Base-by-base conservation (phyloP, 2,797 vertebrate genomes). In the Carduelis carduelis region DNA sequence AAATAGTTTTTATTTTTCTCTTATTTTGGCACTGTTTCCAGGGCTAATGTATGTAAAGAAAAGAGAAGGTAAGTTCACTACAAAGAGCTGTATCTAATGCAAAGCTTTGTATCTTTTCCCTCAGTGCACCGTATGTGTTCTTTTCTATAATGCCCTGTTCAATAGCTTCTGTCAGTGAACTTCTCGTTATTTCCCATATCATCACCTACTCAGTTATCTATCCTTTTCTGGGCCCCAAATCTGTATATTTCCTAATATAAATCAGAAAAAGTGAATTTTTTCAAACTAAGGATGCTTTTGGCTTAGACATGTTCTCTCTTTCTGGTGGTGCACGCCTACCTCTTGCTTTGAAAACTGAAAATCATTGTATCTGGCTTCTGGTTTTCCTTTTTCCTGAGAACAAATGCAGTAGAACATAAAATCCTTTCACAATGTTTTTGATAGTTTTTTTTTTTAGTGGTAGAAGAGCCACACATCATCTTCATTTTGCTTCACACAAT, bases 101-200 rank as follows among this genome's bases (percentile, higher is more conserved):
- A 4, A 16, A 70, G 23, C 41, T 83, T 77, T 77, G 3, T 19
- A 12, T 69, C 16, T 71, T 79, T 70, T 82, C 50, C 26, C 16
- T 86, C 22, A 13, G 19, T 0, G 1, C 17, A 24, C 41, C 2
- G 1, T 68, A 2, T 2, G 2, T 63, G 27, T 84, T 11, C 11
- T 44, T 59, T 89, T 69, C 44, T 77, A 0, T 44, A 79, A 26
- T 37, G 32, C 30, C 16, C 12, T 69, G 14, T 69, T 76, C 10
- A 49, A 3, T 82, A 22, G 28, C 26, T 77, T 56, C 44, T 76
- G 1, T 79, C 2, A 1, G 1, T 66, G 63, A 50, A 57, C 12
- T 53, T 78, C 26, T 93, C 20, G 17, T 63, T 85, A 27, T 80
- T 69, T 65, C 28, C 18, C 6, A 3, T 41, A 37, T 56, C 28